A percentile compares a stretch with the other conserved stretches of the same genome.
Conservation (phyloP, 2,113 vertebrate species). For the Xiphophorus maculatus region DNA sequence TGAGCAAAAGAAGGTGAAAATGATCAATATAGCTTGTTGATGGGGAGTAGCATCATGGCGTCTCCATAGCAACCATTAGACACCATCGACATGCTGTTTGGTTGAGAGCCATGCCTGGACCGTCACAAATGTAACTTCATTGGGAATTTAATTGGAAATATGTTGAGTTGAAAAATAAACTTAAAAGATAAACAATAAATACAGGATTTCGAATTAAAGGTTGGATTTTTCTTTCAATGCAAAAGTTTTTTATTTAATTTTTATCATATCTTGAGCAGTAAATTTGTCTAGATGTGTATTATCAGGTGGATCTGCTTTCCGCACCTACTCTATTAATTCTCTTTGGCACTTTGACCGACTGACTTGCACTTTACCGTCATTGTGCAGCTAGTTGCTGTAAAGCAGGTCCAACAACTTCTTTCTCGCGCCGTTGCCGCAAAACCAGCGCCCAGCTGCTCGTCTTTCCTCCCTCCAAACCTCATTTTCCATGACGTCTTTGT, state of each 20-base stretch:
- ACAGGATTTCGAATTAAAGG: too few relatives aligned
- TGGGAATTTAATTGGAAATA: background rate
- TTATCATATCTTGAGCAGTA: background rate
- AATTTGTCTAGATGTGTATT: too few relatives aligned
- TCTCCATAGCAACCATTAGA: too few relatives aligned
- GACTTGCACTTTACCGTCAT: background rate
- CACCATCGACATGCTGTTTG: too few relatives aligned
- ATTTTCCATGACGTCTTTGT: background rate
- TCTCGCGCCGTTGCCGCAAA: background rate
- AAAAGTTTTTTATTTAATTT: background rate
- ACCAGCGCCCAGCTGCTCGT: background rate
- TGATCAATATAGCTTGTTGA: too few relatives aligned
- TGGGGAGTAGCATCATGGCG: too few relatives aligned
- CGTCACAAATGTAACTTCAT: background rate
- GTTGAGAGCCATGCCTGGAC: too few relatives aligned
- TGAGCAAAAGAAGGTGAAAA: too few relatives aligned
- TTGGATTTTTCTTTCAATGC: too few relatives aligned
- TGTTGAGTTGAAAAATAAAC: background rate
- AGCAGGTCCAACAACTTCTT: background rate
- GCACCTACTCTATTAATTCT: background rate
- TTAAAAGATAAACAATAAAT: too few relatives aligned
- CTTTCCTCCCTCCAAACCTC: background rate
- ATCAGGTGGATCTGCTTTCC: background rate
- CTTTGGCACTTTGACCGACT: background rate
- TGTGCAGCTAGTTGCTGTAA: background rate